Percentiles rank a stretch among this genome's conserved stretches.
Conservation (phyloP, 2,888 invertebrate genomes). For the Eudasyphora cyanicolor region DNA sequence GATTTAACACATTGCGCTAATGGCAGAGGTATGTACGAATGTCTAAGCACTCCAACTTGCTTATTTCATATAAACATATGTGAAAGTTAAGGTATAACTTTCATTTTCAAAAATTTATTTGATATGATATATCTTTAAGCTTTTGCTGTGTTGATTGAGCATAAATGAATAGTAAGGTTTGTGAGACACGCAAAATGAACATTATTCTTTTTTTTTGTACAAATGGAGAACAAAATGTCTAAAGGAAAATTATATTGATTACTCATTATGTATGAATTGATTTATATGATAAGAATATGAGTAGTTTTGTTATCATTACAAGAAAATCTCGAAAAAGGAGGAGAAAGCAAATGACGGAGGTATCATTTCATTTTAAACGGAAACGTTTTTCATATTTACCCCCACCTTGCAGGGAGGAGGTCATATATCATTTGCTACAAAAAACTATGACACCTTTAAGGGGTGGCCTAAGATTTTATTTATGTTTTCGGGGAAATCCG, state of each 20-base stretch:
- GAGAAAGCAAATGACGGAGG: no score
- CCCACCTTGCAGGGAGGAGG: no score
- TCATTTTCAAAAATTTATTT: no score
- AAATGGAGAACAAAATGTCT: background rate
- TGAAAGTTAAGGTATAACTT: background rate
- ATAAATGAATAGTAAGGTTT: background rate
- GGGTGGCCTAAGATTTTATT: no score
- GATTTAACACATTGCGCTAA: constrained; percentile 40
- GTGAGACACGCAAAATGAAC: constrained; percentile 31
- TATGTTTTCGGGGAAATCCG: no score
- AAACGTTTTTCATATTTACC: no score
- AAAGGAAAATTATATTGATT: background rate
- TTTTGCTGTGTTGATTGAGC: background rate
- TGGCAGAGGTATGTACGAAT: background rate
- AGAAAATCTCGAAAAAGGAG: no score
- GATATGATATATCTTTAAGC: background rate
- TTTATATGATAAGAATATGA: background rate
- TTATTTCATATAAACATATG: background rate
- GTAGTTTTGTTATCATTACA: background rate
- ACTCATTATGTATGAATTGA: background rate
- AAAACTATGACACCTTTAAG: no score
- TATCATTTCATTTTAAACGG: no score
- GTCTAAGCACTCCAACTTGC: no score
- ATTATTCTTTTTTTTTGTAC: constrained; percentile 16
- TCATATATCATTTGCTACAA: no score